Base-by-base conservation (phyloP, 2,113 vertebrate species). In the Dicaeum eximium region DNA sequence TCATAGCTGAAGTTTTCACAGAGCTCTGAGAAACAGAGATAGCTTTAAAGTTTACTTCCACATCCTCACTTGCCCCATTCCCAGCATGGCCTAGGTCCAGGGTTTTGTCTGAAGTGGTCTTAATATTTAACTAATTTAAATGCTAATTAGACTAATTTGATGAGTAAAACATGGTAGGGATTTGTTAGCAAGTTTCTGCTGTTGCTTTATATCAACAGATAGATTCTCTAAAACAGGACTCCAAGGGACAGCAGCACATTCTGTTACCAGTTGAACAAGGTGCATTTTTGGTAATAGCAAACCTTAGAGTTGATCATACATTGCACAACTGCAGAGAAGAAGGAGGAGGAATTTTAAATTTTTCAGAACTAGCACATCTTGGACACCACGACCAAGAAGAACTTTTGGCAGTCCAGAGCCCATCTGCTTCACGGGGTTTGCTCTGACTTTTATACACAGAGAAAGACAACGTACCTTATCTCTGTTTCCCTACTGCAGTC, bases 121-220 rank as follows among this genome's bases (percentile, higher is more conserved):
- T 85, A 75, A 88, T 87, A 92, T 48, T 77, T 86, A 86, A 66
- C 78, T 77, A 88, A 95, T 95, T 90, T 86, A 94, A 80, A 91
- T 90, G 91, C 84, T 91, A 86, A 80, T 94, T 85, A 80, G 78
- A 56, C 31, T 93, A 90, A 90, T 93, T 83, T 82, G 74, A 73
- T 64, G n/a, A 88, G 77, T 73, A 86, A 80, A 85, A 77, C 11
- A 20, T 61, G 73, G 47, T 53, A 83, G 78, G 80, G 80, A 96
- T 96, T 82, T 45, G 56, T 88, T 72, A 66, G 58, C 66, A 88
- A 88, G 35, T 77, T 88, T 92, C 66, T 93, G 78, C 81, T 92
- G 50, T 84, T 93, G 40, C 72, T 92, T 91, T 80, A 71, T 33
- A 54, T 89, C 90, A 84, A 33, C 17, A 91, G 54, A 88, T 67